Base-by-base conservation (phyloP, 1,140 invertebrate species). In the Hyphantria cunea region DNA sequence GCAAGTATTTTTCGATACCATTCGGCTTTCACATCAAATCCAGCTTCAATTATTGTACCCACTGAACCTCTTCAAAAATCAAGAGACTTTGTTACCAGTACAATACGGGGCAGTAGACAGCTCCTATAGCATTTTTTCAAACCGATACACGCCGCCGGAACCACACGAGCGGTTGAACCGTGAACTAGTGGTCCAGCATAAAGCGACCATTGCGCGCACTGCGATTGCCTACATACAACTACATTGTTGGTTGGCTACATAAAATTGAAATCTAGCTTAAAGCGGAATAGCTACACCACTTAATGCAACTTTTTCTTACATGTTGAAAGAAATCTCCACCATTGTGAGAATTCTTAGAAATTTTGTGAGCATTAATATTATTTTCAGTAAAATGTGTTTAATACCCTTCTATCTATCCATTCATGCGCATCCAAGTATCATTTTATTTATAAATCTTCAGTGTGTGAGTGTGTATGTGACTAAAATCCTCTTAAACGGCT, bases 181-280 rank as follows among this genome's bases (percentile, higher is more conserved):
- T 42, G 14, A 13, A 31, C 14, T 37, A 49, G 61, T n/a, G 52
- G 61, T 47, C 51, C 14, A 44, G 11, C 45, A 48, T 41, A 34
- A 56, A 64, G 17, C 34, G 37, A 42, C 47, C 33, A 13, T 14
- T 42, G 45, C 47, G 33, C 53, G 48, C 52, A 56, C 34, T 64
- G 62, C 62, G 53, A 39, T 56, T 55, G 17, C 25, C n/a, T n/a
- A n/a, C n/a, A n/a, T n/a, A n/a, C n/a, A n/a, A n/a, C n/a, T n/a
- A n/a, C n/a, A n/a, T 64, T 56, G 45, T 64, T 64, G 33, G 45
- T 54, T 54, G 50, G 48, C 51, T 17, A 3, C 51, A 48, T 47
- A 25, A 51, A 52, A 54, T 56, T 55, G 50, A 64, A 55, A 55
- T 64, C 47, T 37, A 56, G 52, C 44, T 55, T 56, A 32, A 59